Evolutionary conservation across 2,113 vertebrate species (phyloP).

Genomic region (Heterochromis multidens): DNA sequence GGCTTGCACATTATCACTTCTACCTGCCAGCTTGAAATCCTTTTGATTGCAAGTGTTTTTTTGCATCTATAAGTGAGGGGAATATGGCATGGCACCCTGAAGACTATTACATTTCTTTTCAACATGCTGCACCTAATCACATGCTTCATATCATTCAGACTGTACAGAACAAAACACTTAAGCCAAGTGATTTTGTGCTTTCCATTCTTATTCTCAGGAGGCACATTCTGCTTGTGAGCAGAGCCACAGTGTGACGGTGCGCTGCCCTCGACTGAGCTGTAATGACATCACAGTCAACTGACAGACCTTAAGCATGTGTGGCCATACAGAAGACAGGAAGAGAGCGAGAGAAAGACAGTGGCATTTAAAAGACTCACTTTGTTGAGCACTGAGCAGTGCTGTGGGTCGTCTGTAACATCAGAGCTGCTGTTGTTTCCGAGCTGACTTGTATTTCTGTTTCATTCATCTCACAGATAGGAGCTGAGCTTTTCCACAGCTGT

Average conservation of each 20-base stretch:
- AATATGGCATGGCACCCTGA: background rate
- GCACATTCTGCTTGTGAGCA: background rate
- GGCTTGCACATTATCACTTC: background rate
- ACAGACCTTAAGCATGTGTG: background rate
- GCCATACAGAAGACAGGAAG: constrained; percentile 6
- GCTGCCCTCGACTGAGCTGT: constrained; percentile 1
- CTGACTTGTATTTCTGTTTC: constrained; percentile 3
- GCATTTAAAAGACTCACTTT: constrained; percentile 31
- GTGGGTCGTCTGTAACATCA: background rate
- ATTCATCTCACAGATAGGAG: background rate
- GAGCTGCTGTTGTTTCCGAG: background rate
- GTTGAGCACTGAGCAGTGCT: background rate
- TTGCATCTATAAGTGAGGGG: constrained; percentile 4
- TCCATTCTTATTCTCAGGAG: constrained; percentile 8
- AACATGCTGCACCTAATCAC: background rate
- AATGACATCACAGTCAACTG: constrained; percentile 14
- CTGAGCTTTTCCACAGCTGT: constrained; percentile 3
- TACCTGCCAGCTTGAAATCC: background rate
- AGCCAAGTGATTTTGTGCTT: background rate
- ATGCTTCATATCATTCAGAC: background rate
- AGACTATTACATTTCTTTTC: background rate
- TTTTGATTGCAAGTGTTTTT: background rate
- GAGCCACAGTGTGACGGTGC: background rate
- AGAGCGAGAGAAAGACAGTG: background rate
- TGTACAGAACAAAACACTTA: background rate